These are phyloP conservation scores for Nephrotoma guestfalica DNA, from an alignment of 2,888 invertebrate genomes.

Conservation along the genomic window DNA sequence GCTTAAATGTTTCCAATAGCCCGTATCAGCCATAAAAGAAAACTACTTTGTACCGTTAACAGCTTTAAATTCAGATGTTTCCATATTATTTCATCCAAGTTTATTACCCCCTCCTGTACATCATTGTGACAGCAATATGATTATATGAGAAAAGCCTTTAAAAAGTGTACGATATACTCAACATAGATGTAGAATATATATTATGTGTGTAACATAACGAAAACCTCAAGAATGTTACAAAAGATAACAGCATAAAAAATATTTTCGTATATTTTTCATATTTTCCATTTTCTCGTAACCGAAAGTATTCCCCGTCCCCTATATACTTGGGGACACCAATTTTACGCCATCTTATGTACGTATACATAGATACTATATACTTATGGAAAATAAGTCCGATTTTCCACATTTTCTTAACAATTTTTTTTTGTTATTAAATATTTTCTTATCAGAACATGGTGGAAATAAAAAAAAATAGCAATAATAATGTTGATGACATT, in stretches of 20 bases:
- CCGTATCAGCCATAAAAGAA: neutral
- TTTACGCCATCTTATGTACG: neutral
- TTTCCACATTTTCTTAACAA: neutral
- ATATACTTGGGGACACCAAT: neutral
- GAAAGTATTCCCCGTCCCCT: neutral
- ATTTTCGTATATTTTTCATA: neutral
- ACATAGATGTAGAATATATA: neutral
- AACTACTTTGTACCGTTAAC: neutral
- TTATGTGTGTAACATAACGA: neutral
- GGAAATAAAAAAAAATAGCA: neutral
- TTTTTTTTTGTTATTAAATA: neutral
- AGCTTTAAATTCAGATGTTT: neutral
- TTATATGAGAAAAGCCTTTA: neutral
- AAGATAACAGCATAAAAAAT: neutral
- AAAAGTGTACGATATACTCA: neutral
- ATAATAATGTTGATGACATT: neutral
- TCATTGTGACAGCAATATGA: neutral
- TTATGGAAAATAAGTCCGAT: neutral
- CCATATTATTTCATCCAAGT: neutral
- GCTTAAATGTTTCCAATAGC: neutral
- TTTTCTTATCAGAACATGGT: neutral
- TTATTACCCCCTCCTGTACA: neutral
- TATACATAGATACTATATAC: neutral
- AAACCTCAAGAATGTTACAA: neutral
- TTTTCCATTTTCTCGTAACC: neutral